Evolutionary conservation across 2,113 vertebrate genomes (phyloP).

Genomic region (Triplophysa dalaica): DNA sequence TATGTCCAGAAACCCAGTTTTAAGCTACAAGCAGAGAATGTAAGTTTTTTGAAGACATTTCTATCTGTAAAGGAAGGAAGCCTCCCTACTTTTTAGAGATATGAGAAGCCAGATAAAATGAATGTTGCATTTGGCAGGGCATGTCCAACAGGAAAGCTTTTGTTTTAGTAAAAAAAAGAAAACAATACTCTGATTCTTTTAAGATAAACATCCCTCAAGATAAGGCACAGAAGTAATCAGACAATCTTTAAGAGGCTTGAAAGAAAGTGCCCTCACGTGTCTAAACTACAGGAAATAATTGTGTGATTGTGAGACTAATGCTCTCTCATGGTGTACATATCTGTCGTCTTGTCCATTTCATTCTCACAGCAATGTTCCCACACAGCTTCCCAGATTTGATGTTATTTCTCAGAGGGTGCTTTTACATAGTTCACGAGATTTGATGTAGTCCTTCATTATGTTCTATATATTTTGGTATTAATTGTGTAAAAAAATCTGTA

Average conservation of each 20-base stretch:
- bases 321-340: not conserved
- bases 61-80: slow-evolving; percentile 67
- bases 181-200: slow-evolving; percentile 26
- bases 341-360: not conserved
- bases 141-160: slow-evolving; percentile 27
- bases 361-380: not conserved
- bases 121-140: slow-evolving; percentile 2
- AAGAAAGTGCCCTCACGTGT: not conserved
- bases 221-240: not conserved
- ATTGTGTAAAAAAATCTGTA: too few relatives aligned
- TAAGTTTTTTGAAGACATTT: slow-evolving; percentile 9
- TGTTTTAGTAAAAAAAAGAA: slow-evolving; percentile 27
- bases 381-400: not conserved
- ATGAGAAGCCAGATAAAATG: slow-evolving; percentile 16
- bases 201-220: slow-evolving; percentile 17
- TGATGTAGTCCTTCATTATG: too few relatives aligned
- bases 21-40: too few relatives aligned
- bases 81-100: slow-evolving; percentile 24
- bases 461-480: too few relatives aligned
- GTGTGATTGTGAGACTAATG: slow-evolving; percentile 4
- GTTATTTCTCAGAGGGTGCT: too few relatives aligned
- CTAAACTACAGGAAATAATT: not conserved
- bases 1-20: too few relatives aligned
- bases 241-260: not conserved
- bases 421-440: too few relatives aligned